Percentiles rank a stretch among this genome's conserved stretches.
These are phyloP conservation scores for Dipodomys spectabilis DNA, from an alignment of 2,113 vertebrate species.

Conservation along the genomic window DNA sequence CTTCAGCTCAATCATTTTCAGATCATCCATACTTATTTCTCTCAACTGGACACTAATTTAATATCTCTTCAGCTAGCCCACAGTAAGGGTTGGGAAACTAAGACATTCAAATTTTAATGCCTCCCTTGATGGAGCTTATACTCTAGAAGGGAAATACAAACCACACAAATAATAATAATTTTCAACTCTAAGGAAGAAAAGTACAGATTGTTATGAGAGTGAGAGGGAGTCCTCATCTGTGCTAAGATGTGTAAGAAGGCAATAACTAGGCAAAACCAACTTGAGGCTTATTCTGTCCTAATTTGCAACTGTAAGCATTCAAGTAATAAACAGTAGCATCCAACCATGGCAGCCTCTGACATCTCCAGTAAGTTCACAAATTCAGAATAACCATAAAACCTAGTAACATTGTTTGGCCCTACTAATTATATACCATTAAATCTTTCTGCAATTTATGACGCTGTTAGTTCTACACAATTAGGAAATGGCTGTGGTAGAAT, in stretches of 20 bases:
- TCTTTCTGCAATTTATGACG: constrained; percentile 42
- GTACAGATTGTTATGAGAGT: background rate
- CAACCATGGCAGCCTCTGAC: background rate
- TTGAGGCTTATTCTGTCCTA: background rate
- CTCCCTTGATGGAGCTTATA: background rate
- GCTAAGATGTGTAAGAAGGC: background rate
- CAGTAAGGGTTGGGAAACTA: background rate
- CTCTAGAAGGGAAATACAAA: background rate
- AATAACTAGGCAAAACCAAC: background rate
- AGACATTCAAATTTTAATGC: background rate
- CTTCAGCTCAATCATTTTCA: background rate
- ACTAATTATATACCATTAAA: background rate
- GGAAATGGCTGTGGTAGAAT: background rate
- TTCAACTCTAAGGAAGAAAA: constrained; percentile 26
- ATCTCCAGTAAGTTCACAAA: constrained; percentile 23
- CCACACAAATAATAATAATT: constrained; percentile 9
- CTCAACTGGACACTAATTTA: background rate
- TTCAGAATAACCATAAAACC: constrained; percentile 2
- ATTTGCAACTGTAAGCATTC: background rate
- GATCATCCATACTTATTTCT: background rate
- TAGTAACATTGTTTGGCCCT: background rate
- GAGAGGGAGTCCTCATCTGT: background rate
- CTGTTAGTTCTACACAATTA: constrained; percentile 43
- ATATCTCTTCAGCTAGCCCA: background rate
- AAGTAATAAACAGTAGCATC: constrained; percentile 8